Evolutionary conservation across 2,113 vertebrate species (phyloP).

Genomic region (Circaetus gallicus): DNA sequence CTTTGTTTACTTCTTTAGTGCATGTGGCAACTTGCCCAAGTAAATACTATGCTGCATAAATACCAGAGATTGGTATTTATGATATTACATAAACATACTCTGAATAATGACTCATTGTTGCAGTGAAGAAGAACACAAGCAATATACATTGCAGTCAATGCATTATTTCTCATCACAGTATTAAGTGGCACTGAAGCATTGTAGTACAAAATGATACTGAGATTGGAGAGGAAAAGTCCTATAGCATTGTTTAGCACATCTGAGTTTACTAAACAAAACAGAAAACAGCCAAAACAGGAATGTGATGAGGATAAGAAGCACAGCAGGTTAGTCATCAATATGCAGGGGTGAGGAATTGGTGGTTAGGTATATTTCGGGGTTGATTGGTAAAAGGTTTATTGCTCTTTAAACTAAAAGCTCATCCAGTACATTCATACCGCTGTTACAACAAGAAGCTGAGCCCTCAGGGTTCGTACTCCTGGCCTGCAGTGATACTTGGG

Average conservation of each 20-base stretch:
- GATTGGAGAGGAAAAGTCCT: not conserved
- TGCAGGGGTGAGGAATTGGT: not conserved
- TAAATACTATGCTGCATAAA: slow-evolving; percentile 73
- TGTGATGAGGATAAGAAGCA: not conserved
- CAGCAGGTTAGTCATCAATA: not conserved
- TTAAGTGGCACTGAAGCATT: not conserved
- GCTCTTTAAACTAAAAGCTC: not conserved
- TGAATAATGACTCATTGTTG: slow-evolving; percentile 71
- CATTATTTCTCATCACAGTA: not conserved
- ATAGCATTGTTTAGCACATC: not conserved
- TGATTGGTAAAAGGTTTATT: not conserved
- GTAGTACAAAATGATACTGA: not conserved
- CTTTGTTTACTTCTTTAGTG: slow-evolving; percentile 76
- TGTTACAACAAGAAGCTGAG: not conserved
- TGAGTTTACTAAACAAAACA: not conserved
- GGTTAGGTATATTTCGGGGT: not conserved
- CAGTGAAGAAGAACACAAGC: slow-evolving; percentile 49
- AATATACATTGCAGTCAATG: not conserved
- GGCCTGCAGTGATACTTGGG: not conserved
- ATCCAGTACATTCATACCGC: not conserved
- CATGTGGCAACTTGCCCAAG: slow-evolving; percentile 77
- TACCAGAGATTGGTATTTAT: slow-evolving; percentile 76
- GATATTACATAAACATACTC: slow-evolving; percentile 77
- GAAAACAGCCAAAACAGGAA: not conserved
- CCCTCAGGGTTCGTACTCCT: not conserved